Base-by-base conservation (phyloP, 2,797 vertebrate species). In the Tenualosa thibaudeaui region DNA sequence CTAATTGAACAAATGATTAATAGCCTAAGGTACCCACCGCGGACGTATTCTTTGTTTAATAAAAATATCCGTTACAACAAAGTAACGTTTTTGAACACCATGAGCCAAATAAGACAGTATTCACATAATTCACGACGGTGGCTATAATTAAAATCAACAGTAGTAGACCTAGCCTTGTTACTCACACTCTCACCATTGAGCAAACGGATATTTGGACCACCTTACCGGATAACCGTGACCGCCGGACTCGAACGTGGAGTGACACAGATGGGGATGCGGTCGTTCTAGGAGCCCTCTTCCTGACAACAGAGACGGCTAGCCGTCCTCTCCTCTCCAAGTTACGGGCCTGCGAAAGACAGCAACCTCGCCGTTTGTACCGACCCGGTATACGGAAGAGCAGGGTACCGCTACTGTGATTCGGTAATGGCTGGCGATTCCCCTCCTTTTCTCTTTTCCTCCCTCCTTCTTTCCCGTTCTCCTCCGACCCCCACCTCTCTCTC, bases 391-490 rank as follows among this genome's bases (percentile, higher is more conserved):
- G 51, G 88, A 86, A 81, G 53, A 88, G 81, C 81, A 87, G 84
- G 75, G 85, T 46, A 31, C 84, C 84, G 81, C 84, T 83, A 84
- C 84, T 65, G 85, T 71, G 88, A 85, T 84, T 87, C 88, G 87
- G 86, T 86, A 90, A 90, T 90, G 89, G 89, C 90, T 90, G 89
- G 86, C 89, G 82, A 81, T 85, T 87, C 90, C 87, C 89, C 89
- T 90, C 89, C 89, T 89, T 90, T 87, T 83, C 82, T 90, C 83
- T 81, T 81, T 86, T 87, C 82, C 51, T 86, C 84, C 90, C 87
- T 88, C 89, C 88, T 78, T 78, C 71, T 78, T 43, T 65, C 83
- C 60, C 88, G 85, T 88, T 88, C 86, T 89, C 90, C 86, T 85
- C 83, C 84, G 86, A 84, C 62, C 43, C 81, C 60, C 86, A 84